Conservation (phyloP, 1,140 invertebrate species). For the Eurytemora carolleeae region DNA sequence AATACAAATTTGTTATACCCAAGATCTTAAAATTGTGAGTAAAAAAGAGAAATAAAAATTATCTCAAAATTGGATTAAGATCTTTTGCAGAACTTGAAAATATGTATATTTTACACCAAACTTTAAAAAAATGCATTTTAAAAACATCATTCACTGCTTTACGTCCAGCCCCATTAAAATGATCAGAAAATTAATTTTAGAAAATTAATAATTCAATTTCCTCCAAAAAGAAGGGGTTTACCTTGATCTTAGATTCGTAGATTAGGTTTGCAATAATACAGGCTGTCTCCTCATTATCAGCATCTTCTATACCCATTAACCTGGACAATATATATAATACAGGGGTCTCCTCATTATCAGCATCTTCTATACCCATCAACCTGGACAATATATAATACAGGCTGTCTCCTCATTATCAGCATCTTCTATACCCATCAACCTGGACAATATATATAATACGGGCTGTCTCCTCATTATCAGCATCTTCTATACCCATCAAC, state of each 20-base stretch:
- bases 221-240: too few relatives aligned
- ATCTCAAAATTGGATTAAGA: too few relatives aligned
- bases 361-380: too few relatives aligned
- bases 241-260: conserved; percentile 64
- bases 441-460: conserved; percentile 75
- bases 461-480: conserved; percentile 78
- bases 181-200: too few relatives aligned
- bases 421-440: conserved; percentile 49
- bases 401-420: conserved; percentile 81
- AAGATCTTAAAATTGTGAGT: too few relatives aligned
- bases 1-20: too few relatives aligned
- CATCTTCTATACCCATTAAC: conserved; percentile 52
- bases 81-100: too few relatives aligned
- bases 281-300: conserved; percentile 78
- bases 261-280: conserved; percentile 93
- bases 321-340: too few relatives aligned
- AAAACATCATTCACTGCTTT: background rate
- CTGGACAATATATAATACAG: conserved; percentile 83
- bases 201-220: too few relatives aligned
- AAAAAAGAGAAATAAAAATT: too few relatives aligned
- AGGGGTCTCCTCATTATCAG: too few relatives aligned
- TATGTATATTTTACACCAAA: conserved; percentile 25
- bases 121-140: conserved; percentile 21
- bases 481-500: conserved; percentile 52
- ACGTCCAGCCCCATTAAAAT: background rate